Evolutionary conservation across 2,797 vertebrate species (phyloP).

Genomic region (Muscicapa comitata): DNA sequence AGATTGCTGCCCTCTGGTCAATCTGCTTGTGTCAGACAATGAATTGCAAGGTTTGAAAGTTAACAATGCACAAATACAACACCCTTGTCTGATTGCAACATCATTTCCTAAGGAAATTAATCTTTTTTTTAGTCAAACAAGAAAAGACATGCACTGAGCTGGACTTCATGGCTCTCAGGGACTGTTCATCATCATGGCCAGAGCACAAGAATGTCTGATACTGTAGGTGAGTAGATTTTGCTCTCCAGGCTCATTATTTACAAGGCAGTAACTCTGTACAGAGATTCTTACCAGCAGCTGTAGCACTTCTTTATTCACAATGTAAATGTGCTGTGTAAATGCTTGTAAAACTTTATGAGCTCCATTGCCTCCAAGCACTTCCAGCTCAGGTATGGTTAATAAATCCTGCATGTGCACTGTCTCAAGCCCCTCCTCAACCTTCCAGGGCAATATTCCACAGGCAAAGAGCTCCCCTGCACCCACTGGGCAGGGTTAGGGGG

Average conservation of each 20-base stretch:
- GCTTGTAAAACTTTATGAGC: slow-evolving; percentile 50
- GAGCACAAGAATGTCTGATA: neutral
- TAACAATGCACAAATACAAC: neutral
- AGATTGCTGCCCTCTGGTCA: neutral
- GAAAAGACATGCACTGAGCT: neutral
- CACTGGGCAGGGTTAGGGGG: accelerated
- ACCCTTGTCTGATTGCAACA: neutral
- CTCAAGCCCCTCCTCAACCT: neutral
- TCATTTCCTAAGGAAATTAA: neutral
- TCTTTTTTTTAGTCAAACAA: neutral
- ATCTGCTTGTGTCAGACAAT: neutral
- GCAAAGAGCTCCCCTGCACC: neutral
- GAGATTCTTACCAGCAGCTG: neutral
- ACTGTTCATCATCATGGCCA: neutral
- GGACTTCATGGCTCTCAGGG: neutral
- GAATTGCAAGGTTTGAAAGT: neutral
- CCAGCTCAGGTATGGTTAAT: neutral
- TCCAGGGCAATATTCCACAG: neutral
- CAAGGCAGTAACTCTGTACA: neutral
- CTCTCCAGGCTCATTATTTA: neutral
- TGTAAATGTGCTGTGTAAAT: slow-evolving; percentile 43
- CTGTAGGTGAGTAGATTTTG: neutral
- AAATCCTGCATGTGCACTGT: neutral
- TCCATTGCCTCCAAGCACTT: slow-evolving; percentile 13
- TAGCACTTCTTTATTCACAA: slow-evolving; percentile 4